Base-by-base conservation (phyloP, 2,888 invertebrate genomes). In the Dysmachus trigonus region DNA sequence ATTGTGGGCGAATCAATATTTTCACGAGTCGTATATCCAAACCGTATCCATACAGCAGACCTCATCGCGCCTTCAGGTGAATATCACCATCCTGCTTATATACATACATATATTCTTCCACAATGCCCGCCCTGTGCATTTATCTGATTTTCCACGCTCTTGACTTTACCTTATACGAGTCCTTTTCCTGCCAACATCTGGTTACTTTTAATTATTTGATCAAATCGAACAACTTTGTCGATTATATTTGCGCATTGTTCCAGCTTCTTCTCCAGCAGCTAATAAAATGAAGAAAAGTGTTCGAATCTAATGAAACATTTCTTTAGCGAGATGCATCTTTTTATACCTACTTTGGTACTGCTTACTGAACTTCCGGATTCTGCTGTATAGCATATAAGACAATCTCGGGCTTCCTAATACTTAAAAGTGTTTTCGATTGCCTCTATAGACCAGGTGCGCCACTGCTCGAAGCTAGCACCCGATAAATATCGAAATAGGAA, bases 1-100 rank as follows among this genome's bases (percentile, higher is more conserved):
- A 77, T 77, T n/a, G 77, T 51, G 77, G 47, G 47, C 47, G 18
- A 47, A 77, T 77, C 38, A 76, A 38, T 76, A 41, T 77, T 47
- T 77, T 38, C 77, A 27, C 13, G 77, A 77, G 15, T 27, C 77
- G 41, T 47, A 62, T 51, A n/a, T n/a, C n/a, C 47, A 6, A 38
- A 13, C n/a, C 47, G 41, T 41, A 41, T 41, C 47, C 47, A 5
- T 51, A 51, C 47, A 51, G 5, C n/a, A n/a, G n/a, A 7, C 4
- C 10, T 41, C 41, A 41, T 41, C 41, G 41, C 41, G 41, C 41
- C 10, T 41, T 41, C 41, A 41, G 41, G 41, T 41, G 41, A 41
- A 41, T n/a, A n/a, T n/a, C n/a, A n/a, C n/a, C n/a, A n/a, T n/a
- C n/a, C n/a, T n/a, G n/a, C n/a, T n/a, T n/a, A n/a, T n/a, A n/a